These are phyloP conservation scores for Lithophane ornitopus DNA, from an alignment of 2,888 invertebrate species.

Conservation along the genomic window DNA sequence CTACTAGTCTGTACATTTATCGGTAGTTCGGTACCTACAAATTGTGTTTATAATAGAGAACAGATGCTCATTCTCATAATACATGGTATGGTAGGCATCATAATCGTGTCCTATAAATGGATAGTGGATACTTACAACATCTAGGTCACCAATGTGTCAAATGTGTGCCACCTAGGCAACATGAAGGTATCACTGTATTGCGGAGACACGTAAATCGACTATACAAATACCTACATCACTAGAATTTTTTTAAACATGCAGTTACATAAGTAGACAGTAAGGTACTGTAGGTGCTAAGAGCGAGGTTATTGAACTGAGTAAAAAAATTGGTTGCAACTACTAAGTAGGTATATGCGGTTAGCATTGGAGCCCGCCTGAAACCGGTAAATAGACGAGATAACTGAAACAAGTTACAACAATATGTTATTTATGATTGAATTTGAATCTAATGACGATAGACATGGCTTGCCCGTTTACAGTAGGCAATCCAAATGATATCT, in stretches of 20 bases:
- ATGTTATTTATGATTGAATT: slow-evolving; percentile 5
- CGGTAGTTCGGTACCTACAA: slow-evolving; percentile 18
- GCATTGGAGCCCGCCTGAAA: slow-evolving; percentile 21
- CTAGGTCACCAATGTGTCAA: background rate
- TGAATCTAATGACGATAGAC: slow-evolving; percentile 14
- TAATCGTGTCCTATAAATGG: slow-evolving; percentile 28
- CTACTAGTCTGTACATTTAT: slow-evolving; percentile 43
- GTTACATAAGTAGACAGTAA: background rate
- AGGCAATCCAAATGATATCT: too few species aligned
- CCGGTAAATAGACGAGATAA: slow-evolving; percentile 45
- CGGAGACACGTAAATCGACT: slow-evolving; percentile 15
- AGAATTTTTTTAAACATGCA: background rate
- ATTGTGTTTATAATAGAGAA: slow-evolving; percentile 43
- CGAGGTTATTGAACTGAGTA: slow-evolving; percentile 35
- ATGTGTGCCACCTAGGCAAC: too few species aligned
- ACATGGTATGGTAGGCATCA: slow-evolving; percentile 17
- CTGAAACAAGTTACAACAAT: slow-evolving; percentile 6
- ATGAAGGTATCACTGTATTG: slow-evolving; percentile 3
- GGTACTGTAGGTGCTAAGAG: slow-evolving; percentile 19
- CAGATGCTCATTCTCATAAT: slow-evolving; percentile 41
- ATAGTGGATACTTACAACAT: slow-evolving; percentile 36
- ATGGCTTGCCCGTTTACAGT: background rate
- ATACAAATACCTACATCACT: background rate
- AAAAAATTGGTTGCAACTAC: slow-evolving; percentile 7
- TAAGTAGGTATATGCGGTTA: background rate